phyloP scores from a whole-genome alignment of 2,888 invertebrate genomes.

The Drosophila stalkeri region DNA sequence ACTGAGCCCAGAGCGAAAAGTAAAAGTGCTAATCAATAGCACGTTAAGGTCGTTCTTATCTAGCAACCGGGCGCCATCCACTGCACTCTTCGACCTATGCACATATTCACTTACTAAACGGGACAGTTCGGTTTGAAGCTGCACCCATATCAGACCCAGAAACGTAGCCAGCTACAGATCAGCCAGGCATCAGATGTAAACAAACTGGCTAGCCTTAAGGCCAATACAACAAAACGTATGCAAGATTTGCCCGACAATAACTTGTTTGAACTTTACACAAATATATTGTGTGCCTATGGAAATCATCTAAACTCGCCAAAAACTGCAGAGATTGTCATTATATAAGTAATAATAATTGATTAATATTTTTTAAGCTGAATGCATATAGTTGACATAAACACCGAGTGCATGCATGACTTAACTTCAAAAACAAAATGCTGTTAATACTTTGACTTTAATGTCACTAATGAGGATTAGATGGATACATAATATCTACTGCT shows the following conservation, averaged over 20 bases:
- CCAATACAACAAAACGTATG: constrained; percentile 14
- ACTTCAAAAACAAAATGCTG: background rate
- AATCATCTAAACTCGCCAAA: background rate
- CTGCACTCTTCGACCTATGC: constrained; percentile 19
- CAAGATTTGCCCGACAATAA: constrained; percentile 17
- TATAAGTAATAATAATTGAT: background rate
- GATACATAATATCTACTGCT: background rate
- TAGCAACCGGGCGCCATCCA: constrained; percentile 14
- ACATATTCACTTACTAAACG: constrained; percentile 35
- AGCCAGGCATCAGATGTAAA: constrained; percentile 39
- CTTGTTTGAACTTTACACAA: constrained; percentile 35
- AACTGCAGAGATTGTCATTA: background rate
- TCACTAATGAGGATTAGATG: background rate
- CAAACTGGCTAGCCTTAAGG: constrained; percentile 28
- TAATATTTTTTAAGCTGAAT: background rate
- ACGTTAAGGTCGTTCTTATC: constrained; percentile 43
- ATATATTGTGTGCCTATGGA: constrained; percentile 11
- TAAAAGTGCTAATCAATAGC: constrained; percentile 35
- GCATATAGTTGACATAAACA: background rate
- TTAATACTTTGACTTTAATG: background rate
- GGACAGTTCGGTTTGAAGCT: constrained; percentile 49
- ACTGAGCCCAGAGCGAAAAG: constrained; percentile 23
- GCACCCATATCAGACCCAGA: constrained; percentile 65
- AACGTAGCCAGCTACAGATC: constrained; percentile 20
- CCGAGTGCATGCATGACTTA: constrained; percentile 2